Evolutionary conservation across 2,113 vertebrate genomes (phyloP), one percentile per base, ranked within the genome.

Genomic region (Gadus chalcogrammus): DNA sequence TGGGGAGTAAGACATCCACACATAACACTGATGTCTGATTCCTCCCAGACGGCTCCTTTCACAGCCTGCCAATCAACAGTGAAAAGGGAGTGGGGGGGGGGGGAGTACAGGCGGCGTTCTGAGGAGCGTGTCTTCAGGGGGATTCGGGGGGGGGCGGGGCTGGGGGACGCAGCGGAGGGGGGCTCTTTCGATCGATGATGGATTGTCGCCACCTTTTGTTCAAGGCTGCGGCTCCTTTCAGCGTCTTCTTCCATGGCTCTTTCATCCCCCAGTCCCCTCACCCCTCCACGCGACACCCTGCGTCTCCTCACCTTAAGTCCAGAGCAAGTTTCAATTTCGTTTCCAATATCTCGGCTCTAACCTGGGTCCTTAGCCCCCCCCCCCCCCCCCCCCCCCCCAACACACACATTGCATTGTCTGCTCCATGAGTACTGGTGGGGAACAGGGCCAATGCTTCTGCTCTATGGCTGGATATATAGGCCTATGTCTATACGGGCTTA

Each of bases 281-380:
- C 42, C 12, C 66, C 15, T 64, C 52, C 62, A 5, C 42, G 63
- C 48, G 42, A 64, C 64, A 63, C 38, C 42, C 38, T 42, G 38
- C 48, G 65, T 79, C 68, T 77, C 72, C 73, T 85, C 63, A 73
- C 78, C 63, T 63, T 65, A 13, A 9, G 8, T 48, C 42, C 12
- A 48, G 9, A 48, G 42, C 42, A 5, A 48, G 61, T 78, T 81
- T 77, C 86, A 87, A 79, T 90, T 73, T 80, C 81, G 79, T 83
- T 81, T 88, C 83, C 81, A 88, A 80, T 83, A 86, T 82, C 79
- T 72, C 74, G 77, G 55, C 74, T 82, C 42, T 48, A 48, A 48
- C 42, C 9, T 9, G 42, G 42, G 42, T 48, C 42, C 42, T 48
- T 48, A 48, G 42, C 4, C 42, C 42, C 38, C 1, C 38, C 38